phyloP scores from a whole-genome alignment of 2,888 invertebrate species.

The Aplocera efformata region DNA sequence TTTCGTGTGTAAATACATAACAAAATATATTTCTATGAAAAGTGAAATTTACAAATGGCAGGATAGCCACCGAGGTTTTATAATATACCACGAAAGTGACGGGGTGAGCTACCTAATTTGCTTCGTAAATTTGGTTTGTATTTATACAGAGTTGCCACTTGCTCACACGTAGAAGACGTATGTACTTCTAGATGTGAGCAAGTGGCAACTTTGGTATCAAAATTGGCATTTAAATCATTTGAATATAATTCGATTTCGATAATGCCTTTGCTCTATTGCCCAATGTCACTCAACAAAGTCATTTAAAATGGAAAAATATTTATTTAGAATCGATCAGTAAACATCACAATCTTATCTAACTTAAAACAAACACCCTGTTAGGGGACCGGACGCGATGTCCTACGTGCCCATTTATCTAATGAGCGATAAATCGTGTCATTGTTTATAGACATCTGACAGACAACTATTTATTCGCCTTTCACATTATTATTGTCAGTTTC shows the following conservation, averaged over 20 bases:
- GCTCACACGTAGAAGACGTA: too few relatives aligned
- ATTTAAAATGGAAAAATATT: slow-evolving; percentile 10
- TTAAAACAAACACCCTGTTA: slow-evolving; percentile 16
- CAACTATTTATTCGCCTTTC: slow-evolving; percentile 44
- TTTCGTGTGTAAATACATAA: too few relatives aligned
- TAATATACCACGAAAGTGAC: too few relatives aligned
- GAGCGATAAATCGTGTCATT: slow-evolving; percentile 46
- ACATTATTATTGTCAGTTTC: slow-evolving; percentile 30
- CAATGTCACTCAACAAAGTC: slow-evolving; percentile 1
- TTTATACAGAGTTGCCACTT: too few relatives aligned
- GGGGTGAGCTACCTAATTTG: too few relatives aligned
- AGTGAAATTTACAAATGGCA: too few relatives aligned
- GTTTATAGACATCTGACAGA: slow-evolving; percentile 44
- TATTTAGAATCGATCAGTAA: slow-evolving; percentile 20
- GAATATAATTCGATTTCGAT: neutral
- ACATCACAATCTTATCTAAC: slow-evolving; percentile 21
- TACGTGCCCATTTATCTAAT: slow-evolving; percentile 41
- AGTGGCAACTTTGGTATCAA: too few relatives aligned
- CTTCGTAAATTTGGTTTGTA: too few relatives aligned
- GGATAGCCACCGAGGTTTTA: too few relatives aligned
- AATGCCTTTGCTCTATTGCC: neutral
- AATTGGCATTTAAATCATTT: too few relatives aligned
- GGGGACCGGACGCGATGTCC: slow-evolving; percentile 29
- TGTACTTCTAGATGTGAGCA: too few relatives aligned
- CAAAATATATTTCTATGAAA: too few relatives aligned